Percentiles rank a stretch among this genome's conserved stretches.
Evolutionary conservation across 2,888 invertebrate genomes (phyloP).

Genomic region (Nysson spinosus): DNA sequence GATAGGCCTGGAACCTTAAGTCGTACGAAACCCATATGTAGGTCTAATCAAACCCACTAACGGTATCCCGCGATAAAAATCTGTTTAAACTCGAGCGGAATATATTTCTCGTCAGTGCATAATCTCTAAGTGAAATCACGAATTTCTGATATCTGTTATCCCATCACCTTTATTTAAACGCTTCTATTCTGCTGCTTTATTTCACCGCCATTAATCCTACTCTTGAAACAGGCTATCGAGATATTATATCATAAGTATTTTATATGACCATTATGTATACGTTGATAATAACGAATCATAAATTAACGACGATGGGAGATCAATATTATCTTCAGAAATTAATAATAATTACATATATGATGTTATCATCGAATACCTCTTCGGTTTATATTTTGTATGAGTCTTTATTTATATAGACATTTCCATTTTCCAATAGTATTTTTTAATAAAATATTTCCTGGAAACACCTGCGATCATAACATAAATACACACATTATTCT

Average conservation of each 20-base stretch:
- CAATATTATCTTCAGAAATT: no score
- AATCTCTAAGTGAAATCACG: slow-evolving; percentile 28
- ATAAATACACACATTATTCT: background rate
- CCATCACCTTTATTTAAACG: slow-evolving; percentile 23
- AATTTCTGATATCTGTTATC: slow-evolving; percentile 30
- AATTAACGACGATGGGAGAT: slow-evolving; percentile 14
- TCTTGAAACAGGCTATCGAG: background rate
- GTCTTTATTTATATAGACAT: no score
- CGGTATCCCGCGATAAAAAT: slow-evolving; percentile 53
- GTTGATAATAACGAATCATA: slow-evolving; percentile 11
- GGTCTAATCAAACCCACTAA: slow-evolving; percentile 49
- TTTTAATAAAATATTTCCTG: no score
- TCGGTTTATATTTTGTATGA: no score
- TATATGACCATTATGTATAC: slow-evolving; percentile 19
- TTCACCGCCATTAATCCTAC: slow-evolving; percentile 32
- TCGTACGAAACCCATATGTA: slow-evolving; percentile 33
- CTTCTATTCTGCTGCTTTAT: slow-evolving; percentile 29
- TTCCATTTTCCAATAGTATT: no score
- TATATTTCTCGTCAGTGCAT: slow-evolving; percentile 35
- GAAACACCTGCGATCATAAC: no score
- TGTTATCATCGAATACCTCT: no score
- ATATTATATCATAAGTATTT: slow-evolving; percentile 4
- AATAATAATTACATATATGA: no score
- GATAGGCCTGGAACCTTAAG: slow-evolving; percentile 9
- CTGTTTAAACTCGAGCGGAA: slow-evolving; percentile 27